phyloP scores from a whole-genome alignment of 2,113 vertebrate genomes.

The Cettia cetti region DNA sequence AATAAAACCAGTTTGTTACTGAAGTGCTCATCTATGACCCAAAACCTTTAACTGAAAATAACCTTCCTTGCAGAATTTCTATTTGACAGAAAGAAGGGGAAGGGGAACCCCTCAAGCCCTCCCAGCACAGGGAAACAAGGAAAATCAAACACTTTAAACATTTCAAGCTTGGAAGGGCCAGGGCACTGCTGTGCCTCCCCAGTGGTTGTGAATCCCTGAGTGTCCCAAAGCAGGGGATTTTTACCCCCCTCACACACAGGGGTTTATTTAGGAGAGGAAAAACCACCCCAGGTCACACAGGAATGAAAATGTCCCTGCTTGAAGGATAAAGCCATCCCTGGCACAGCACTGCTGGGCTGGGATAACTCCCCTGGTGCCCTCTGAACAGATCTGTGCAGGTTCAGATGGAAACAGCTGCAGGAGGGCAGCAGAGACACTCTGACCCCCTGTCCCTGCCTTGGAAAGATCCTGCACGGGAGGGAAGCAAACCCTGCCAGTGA shows the following conservation, averaged over 20 bases:
- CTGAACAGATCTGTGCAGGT: background rate
- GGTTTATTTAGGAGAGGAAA: background rate
- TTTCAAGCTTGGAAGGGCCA: too few relatives aligned
- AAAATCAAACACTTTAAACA: too few relatives aligned
- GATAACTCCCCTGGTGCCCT: background rate
- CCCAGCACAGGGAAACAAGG: too few relatives aligned
- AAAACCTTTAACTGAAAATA: background rate
- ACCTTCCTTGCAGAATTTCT: background rate
- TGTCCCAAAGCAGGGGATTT: too few relatives aligned
- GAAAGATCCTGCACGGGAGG: fast-evolving
- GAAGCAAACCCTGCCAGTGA: background rate
- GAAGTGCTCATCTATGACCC: background rate
- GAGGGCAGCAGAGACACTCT: background rate
- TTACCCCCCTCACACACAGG: too few relatives aligned
- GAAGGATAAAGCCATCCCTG: background rate
- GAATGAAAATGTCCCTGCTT: background rate
- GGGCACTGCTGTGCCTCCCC: too few relatives aligned
- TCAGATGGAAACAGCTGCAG: background rate
- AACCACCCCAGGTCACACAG: fast-evolving
- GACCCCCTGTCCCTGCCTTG: background rate
- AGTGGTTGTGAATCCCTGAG: too few relatives aligned
- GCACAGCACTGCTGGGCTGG: background rate
- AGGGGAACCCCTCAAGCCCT: too few relatives aligned
- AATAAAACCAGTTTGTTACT: background rate
- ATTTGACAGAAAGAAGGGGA: background rate